phyloP scores from a whole-genome alignment of 92 coral and sea anemone genomes.

The Heteractis magnifica region DNA sequence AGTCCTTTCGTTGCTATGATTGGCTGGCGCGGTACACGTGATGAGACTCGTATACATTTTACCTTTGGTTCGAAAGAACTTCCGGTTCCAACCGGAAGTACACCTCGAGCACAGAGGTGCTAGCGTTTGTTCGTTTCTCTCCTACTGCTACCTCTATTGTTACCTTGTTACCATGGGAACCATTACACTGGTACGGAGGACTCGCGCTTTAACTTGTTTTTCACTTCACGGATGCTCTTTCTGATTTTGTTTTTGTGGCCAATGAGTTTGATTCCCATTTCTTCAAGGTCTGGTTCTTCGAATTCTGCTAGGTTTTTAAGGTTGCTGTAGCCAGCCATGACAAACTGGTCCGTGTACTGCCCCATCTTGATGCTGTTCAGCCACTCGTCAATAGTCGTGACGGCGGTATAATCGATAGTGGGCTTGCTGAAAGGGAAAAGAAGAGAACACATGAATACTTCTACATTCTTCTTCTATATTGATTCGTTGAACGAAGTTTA shows the following conservation, averaged over 20 bases:
- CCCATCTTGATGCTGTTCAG: slow-evolving; percentile 85
- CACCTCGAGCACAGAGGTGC: background rate
- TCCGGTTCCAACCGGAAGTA: slow-evolving; percentile 23
- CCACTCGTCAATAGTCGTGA: slow-evolving; percentile 78
- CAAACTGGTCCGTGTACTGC: slow-evolving; percentile 64
- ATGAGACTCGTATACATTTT: background rate
- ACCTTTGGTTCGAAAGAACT: background rate
- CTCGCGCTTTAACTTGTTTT: slow-evolving; percentile 37
- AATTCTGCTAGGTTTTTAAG: slow-evolving; percentile 58
- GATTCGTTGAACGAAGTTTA: too few relatives aligned
- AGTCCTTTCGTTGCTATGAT: background rate
- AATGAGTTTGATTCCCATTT: slow-evolving; percentile 79
- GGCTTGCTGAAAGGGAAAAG: slow-evolving; percentile 49
- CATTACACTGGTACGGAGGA: slow-evolving; percentile 40
- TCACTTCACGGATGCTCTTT: slow-evolving; percentile 75
- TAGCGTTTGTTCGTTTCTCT: background rate
- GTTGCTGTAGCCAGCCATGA: slow-evolving; percentile 67
- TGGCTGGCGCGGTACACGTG: slow-evolving; percentile 4
- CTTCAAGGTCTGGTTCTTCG: slow-evolving; percentile 73
- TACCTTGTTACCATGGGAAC: slow-evolving; percentile 18
- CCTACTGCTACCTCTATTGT: slow-evolving; percentile 5
- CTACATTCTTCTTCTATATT: background rate
- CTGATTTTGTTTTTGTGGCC: slow-evolving; percentile 94
- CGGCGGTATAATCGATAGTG: slow-evolving; percentile 54
- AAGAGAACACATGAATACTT: background rate